Base-by-base conservation (phyloP, 2,113 vertebrate species). In the Gambusia affinis region DNA sequence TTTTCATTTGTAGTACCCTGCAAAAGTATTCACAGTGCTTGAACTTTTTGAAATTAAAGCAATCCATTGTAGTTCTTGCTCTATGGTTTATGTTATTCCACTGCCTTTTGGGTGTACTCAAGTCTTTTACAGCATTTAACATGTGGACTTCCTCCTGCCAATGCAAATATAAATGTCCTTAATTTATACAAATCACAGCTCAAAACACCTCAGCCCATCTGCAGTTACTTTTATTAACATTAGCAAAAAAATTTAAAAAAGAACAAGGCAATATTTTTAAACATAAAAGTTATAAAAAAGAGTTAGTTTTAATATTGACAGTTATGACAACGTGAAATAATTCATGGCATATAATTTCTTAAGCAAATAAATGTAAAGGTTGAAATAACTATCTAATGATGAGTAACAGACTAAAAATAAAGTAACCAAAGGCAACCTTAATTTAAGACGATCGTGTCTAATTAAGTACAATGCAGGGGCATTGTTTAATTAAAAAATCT, bases 401-500 rank as follows among this genome's bases (percentile, higher is more conserved):
- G 72, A 72, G 70, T 60, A 37, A 78, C 67, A 75, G 29, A 76
- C 62, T n/a, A 66, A 80, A 71, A 76, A 75, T 47, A 28, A 79
- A 86, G 81, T 75, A 82, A 82, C 70, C 76, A 42, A 84, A 79
- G 80, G 67, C 62, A 67, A 61, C 70, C 77, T 60, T 76, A 76
- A 67, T 79, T 87, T 73, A 81, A 64, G 71, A 81, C 76, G 68
- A 87, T 72, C 60, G 75, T 64, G 70, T 78, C 78, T 84, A 76
- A 87, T 88, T 88, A 89, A 88, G 84, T 81, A 77, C 74, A 82
- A 86, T 22, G 28, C 67, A 74, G 87, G 51, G 78, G 76, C 85
- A 76, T 83, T 84, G 81, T 82, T 90, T 94, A 91, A 92, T 92
- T 92, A 92, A 92, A 91, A 89, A 89, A 84, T 85, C 84, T 87